A percentile compares a stretch with the other conserved stretches of the same genome.
phyloP scores from a whole-genome alignment of 2,797 vertebrate species.

The Thripadectes ignobilis region DNA sequence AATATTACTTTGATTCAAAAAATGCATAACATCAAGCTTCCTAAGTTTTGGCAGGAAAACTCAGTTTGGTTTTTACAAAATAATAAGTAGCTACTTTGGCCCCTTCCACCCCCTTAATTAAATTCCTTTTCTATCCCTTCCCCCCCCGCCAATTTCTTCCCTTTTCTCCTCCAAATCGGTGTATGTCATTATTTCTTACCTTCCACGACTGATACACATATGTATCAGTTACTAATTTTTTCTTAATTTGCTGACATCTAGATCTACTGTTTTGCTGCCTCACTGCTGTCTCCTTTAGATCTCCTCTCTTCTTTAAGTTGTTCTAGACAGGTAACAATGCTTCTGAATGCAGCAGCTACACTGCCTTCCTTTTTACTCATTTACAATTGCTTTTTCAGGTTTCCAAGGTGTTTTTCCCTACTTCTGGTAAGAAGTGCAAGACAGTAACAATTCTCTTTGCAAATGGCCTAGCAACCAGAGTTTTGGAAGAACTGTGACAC shows the following conservation, averaged over 20 bases:
- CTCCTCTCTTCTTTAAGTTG: neutral
- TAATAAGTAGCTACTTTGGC: neutral
- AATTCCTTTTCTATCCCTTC: neutral
- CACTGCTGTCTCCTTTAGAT: neutral
- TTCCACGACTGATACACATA: neutral
- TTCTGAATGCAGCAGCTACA: neutral
- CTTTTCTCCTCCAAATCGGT: neutral
- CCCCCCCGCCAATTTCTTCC: neutral
- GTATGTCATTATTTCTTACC: neutral
- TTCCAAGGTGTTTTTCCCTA: neutral
- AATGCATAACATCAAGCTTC: neutral
- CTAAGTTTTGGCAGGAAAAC: neutral
- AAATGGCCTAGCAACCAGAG: neutral
- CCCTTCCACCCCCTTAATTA: neutral
- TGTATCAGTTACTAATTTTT: neutral
- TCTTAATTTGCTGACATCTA: neutral
- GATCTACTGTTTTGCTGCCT: neutral
- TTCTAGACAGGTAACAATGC: neutral
- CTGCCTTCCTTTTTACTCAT: neutral
- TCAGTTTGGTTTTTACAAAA: neutral
- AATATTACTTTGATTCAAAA: neutral
- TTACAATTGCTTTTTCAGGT: neutral
- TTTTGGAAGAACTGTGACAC: neutral
- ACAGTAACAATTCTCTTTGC: neutral
- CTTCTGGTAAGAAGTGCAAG: neutral